Evolutionary conservation across 2,113 vertebrate genomes (phyloP), one percentile per base, ranked within the genome.

Genomic region (Nycticorax nycticorax): DNA sequence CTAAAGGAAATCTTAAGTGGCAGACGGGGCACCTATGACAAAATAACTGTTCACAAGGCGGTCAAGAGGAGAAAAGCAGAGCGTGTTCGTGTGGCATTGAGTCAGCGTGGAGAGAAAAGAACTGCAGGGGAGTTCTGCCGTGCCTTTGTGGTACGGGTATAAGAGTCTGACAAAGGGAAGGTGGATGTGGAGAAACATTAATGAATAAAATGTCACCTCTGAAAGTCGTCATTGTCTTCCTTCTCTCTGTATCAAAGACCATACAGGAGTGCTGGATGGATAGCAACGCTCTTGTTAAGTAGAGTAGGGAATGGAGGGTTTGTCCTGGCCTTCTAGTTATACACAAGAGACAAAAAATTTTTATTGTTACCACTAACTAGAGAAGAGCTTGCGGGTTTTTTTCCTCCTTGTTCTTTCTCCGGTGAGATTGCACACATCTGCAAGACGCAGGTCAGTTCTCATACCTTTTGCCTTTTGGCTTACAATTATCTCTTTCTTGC

Each of bases 31-130:
- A 96, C 92, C 95, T 75, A 26, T 53, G 79, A 50, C 80, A 94
- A 82, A 94, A 8, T 9, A 87, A 52, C 35, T 78, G 87, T 78
- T 96, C 3, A 0, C 47, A 64, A 84, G 83, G 72, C 17, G 43
- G 27, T 83, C 85, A 89, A 37, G 97, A 93, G 95, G 79, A 73
- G 76, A 77, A 91, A 97, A 94, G 94, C 80, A 71, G 94, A 96
- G 84, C 55, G 76, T 83, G 77, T 85, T 93, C 4, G 6, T 52
- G 12, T 60, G 91, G 57, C 76, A 80, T 7, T 53, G 93, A 92
- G 67, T 78, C 43, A 56, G 28, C 3, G 4, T 2, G 1, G 75
- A 85, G 84, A 96, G 83, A 93, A 96, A 84, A 79, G 92, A 80
- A 82, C 92, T 48, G 48, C 89, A 85, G 89, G 88, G 87, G 82